phyloP scores from a whole-genome alignment of 2,797 vertebrate species.

The Fundulus diaphanus region DNA sequence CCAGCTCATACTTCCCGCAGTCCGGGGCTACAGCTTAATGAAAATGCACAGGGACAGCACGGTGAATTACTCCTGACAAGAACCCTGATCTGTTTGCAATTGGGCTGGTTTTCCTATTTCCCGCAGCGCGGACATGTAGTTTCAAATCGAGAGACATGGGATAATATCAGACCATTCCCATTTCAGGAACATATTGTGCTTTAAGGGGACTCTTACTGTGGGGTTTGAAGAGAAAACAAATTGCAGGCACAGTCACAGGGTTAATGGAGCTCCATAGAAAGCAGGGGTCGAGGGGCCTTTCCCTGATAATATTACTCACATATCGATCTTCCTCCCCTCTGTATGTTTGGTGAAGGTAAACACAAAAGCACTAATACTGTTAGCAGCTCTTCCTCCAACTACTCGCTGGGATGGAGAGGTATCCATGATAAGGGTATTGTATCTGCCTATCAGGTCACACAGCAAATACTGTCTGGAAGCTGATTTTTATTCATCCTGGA shows the following conservation, averaged over 20 bases:
- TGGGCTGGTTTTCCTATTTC: conserved; percentile 28
- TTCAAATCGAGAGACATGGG: conserved; percentile 42
- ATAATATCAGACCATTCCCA: conserved; percentile 50
- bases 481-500: conserved; percentile 17
- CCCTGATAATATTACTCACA: conserved; percentile 72
- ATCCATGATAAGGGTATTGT: conserved; percentile 38
- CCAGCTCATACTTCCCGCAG: conserved; percentile 41
- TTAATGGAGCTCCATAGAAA: conserved; percentile 61
- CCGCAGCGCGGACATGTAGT: conserved; percentile 38
- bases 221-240: conserved; percentile 14
- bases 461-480: conserved; percentile 34
- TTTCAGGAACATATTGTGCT: conserved; percentile 46
- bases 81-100: conserved; percentile 43
- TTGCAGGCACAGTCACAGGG: conserved; percentile 31
- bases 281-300: conserved; percentile 53
- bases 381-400: conserved; percentile 53
- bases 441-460: conserved; percentile 38
- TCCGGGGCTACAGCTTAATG: conserved; percentile 57
- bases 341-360: conserved; percentile 67
- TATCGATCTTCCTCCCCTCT: conserved; percentile 68
- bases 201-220: conserved; percentile 11
- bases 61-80: conserved; percentile 54
- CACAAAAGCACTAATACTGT: conserved; percentile 66
- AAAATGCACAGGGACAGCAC: conserved; percentile 41
- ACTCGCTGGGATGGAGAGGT: conserved; percentile 34